phyloP scores from a whole-genome alignment of 1,140 invertebrate genomes.

The Dreissena polymorpha region DNA sequence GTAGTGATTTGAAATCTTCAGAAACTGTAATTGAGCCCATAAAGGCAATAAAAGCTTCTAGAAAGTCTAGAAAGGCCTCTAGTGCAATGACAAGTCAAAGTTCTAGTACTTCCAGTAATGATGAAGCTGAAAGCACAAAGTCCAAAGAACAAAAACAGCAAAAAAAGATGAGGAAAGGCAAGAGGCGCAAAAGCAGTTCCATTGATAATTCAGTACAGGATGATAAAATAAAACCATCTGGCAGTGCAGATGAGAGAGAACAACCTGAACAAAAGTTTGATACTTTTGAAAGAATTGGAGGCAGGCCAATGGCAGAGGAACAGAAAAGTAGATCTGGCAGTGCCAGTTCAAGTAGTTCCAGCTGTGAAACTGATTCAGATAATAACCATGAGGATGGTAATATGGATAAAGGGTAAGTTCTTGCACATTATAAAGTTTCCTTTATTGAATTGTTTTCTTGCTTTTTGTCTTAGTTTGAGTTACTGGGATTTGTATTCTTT shows the following conservation, averaged over 20 bases:
- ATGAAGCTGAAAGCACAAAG: not conserved
- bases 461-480: no score
- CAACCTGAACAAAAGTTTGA: not conserved
- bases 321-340: constrained; percentile 1
- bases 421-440: no score
- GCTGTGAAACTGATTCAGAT: not conserved
- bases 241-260: not conserved
- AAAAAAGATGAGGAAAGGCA: not conserved
- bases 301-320: not conserved
- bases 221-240: not conserved
- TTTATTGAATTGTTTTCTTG: no score
- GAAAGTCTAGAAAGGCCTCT: not conserved
- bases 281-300: not conserved
- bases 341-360: constrained; percentile 9
- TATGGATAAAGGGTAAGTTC: no score
- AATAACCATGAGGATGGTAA: no score
- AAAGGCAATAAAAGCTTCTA: not conserved
- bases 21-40: not conserved
- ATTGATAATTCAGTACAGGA: not conserved
- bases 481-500: no score
- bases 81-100: not conserved
- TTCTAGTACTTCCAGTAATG: not conserved
- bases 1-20: not conserved
- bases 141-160: not conserved
- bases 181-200: not conserved